phyloP scores from a whole-genome alignment of 2,888 invertebrate genomes.

The Glyphotaelius pellucidus region DNA sequence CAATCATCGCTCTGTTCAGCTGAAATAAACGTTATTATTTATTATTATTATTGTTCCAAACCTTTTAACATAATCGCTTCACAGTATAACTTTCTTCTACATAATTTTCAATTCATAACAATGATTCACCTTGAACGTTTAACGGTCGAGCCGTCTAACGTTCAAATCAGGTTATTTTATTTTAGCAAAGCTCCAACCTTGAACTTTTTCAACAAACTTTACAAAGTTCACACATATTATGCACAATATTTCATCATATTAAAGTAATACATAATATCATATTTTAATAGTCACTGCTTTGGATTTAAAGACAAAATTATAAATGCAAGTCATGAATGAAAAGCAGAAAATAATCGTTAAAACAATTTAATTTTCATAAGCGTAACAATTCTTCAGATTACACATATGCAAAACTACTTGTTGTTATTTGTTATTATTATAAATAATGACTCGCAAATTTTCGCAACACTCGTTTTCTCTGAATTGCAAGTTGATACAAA shows the following conservation, averaged over 20 bases:
- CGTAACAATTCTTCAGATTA: background rate
- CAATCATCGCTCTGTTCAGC: no score
- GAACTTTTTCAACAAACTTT: background rate
- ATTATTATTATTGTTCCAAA: background rate
- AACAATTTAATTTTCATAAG: background rate
- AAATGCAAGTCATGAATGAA: background rate
- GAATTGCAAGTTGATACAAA: background rate
- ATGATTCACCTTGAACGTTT: background rate
- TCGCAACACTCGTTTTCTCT: background rate
- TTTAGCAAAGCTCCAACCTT: background rate
- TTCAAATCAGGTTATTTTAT: background rate
- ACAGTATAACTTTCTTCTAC: background rate
- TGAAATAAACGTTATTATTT: no score
- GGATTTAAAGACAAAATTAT: background rate
- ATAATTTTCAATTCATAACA: background rate
- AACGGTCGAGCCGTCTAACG: background rate
- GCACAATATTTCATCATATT: background rate
- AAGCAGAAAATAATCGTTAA: background rate
- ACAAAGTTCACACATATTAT: background rate
- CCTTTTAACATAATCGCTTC: background rate
- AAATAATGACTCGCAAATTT: background rate
- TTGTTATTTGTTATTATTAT: background rate
- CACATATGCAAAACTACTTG: background rate
- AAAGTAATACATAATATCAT: background rate
- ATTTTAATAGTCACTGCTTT: background rate